phyloP scores from a whole-genome alignment of 2,113 vertebrate genomes.

The Tonatia bakeri region DNA sequence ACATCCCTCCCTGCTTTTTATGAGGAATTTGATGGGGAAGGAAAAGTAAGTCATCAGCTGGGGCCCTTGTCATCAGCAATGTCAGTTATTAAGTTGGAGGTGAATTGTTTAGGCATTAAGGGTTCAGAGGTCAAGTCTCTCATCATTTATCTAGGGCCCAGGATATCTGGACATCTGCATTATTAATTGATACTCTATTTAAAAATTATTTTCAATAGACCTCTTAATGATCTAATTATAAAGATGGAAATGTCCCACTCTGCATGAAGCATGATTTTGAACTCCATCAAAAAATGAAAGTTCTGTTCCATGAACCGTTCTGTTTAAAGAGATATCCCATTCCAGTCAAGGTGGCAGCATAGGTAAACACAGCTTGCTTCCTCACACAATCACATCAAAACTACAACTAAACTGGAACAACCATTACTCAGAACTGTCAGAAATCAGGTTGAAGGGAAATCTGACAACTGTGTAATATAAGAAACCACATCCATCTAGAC shows the following conservation, averaged over 20 bases:
- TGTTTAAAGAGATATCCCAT: neutral
- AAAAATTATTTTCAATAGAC: neutral
- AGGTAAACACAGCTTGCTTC: no score
- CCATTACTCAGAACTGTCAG: no score
- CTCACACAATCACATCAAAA: no score
- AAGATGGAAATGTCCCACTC: neutral
- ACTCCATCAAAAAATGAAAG: neutral
- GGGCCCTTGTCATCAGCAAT: neutral
- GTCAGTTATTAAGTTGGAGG: constrained; percentile 43
- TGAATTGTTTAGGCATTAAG: constrained; percentile 58
- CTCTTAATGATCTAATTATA: neutral
- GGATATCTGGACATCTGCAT: neutral
- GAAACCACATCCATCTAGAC: no score
- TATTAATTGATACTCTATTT: neutral
- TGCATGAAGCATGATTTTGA: neutral
- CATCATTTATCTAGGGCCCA: neutral
- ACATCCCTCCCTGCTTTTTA: neutral
- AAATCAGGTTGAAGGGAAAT: no score
- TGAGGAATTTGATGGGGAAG: constrained; percentile 68
- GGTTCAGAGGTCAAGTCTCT: constrained; percentile 59
- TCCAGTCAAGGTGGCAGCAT: no score
- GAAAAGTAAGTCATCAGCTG: constrained; percentile 72
- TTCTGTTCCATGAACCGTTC: neutral
- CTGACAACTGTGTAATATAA: no score
- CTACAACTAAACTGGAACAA: no score